Percentiles rank a stretch among this genome's conserved stretches.
Evolutionary conservation across 2,797 vertebrate genomes (phyloP).

Genomic region (Betta splendens): DNA sequence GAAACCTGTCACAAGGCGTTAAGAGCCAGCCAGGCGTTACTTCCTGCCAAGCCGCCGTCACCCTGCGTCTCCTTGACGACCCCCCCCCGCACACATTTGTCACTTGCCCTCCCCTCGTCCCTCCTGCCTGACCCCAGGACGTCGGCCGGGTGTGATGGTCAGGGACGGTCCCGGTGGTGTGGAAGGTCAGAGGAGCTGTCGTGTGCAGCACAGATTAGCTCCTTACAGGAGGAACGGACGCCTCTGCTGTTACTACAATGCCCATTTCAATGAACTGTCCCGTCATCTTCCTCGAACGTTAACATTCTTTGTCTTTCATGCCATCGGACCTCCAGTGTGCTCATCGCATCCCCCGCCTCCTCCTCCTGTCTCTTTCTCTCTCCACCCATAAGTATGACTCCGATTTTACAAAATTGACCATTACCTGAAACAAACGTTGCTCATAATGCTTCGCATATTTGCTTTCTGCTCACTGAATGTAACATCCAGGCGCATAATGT

Average conservation of each 20-base stretch:
- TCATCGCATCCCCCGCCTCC: constrained; percentile 37
- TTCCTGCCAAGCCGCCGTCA: constrained; percentile 35
- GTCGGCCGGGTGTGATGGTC: constrained; percentile 63
- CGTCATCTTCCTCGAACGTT: constrained; percentile 36
- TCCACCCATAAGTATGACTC: constrained; percentile 46
- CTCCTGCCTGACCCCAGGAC: constrained; percentile 58
- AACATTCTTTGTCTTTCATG: constrained; percentile 34
- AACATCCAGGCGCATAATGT: constrained; percentile 8
- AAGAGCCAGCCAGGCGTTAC: constrained; percentile 63
- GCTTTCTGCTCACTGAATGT: constrained; percentile 56
- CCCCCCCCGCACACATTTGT: constrained; percentile 5
- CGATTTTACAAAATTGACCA: constrained; percentile 44
- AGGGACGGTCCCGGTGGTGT: too few relatives aligned
- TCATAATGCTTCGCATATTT: constrained; percentile 64
- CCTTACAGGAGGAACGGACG: too few relatives aligned
- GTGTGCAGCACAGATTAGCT: too few relatives aligned
- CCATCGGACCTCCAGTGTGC: constrained; percentile 20
- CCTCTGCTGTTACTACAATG: constrained; percentile 58
- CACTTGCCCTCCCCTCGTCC: constrained; percentile 63
- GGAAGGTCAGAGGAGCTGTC: constrained; percentile 70
- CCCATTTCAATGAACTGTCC: constrained; percentile 73
- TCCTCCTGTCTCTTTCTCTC: constrained; percentile 35
- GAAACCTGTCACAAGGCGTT: constrained; percentile 66
- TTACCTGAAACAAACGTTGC: constrained; percentile 52
- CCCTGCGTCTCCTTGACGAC: constrained; percentile 44